These are phyloP conservation scores for Parapristionchus giblindavisi DNA, from an alignment of 2,888 invertebrate genomes.

Conservation along the genomic window DNA sequence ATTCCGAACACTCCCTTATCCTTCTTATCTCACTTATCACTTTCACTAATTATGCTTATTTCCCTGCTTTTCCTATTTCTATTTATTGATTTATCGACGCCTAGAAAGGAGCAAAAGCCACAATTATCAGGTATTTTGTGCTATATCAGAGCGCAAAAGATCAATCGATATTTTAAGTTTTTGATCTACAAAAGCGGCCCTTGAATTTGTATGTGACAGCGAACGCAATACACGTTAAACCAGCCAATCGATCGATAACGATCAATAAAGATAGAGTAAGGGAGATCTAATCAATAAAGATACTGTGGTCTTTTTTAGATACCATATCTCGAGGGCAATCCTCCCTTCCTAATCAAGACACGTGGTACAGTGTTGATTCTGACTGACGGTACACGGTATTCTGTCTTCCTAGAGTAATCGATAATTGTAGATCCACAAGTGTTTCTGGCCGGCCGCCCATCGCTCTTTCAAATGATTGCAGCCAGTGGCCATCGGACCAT, in stretches of 20 bases:
- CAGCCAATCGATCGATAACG: constrained; percentile 14
- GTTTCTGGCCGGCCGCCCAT: constrained; percentile 15
- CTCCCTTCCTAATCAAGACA: constrained; percentile 18
- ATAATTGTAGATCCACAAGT: not conserved
- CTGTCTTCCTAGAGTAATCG: not conserved
- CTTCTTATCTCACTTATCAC: no score
- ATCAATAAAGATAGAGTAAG: not conserved
- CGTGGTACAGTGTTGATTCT: constrained; percentile 4
- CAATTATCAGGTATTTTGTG: no score
- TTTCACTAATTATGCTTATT: no score
- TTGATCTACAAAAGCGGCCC: constrained; percentile 10
- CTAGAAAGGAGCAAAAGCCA: no score
- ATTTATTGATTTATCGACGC: no score
- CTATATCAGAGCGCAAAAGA: no score
- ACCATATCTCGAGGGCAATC: constrained; percentile 17
- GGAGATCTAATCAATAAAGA: no score
- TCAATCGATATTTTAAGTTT: constrained; percentile 7
- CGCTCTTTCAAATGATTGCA: constrained; percentile 24
- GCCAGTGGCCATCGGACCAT: constrained; percentile 22
- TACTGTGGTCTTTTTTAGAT: not conserved
- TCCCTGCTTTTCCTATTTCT: no score
- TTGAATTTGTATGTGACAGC: constrained; percentile 28
- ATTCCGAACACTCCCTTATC: no score
- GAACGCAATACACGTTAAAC: constrained; percentile 30
- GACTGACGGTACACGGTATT: not conserved